Conservation (phyloP, 2,113 vertebrate species). For the Nothoprocta pentlandii region DNA sequence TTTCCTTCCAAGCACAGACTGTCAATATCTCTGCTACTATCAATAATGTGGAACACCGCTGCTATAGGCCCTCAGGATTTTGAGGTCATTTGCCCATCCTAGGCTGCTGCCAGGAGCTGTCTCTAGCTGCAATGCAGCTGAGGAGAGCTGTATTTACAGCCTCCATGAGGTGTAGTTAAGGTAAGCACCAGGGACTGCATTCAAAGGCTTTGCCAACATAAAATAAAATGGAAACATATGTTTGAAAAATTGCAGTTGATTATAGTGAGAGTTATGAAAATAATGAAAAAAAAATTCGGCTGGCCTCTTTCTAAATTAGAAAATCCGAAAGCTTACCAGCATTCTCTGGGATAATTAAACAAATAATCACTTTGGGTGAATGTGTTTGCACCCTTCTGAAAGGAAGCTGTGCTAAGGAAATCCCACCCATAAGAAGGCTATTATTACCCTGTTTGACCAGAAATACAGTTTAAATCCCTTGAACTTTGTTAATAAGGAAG, state of each 20-base stretch:
- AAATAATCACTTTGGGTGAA: slow-evolving; percentile 45
- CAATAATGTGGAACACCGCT: slow-evolving; percentile 96
- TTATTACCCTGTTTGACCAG: slow-evolving; percentile 24
- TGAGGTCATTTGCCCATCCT: slow-evolving; percentile 87
- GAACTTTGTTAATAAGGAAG: slow-evolving; percentile 15
- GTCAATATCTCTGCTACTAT: slow-evolving; percentile 98
- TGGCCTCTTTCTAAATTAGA: slow-evolving; percentile 36
- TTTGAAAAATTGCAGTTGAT: slow-evolving; percentile 66
- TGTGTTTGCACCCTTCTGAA: slow-evolving; percentile 21
- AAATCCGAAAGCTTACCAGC: slow-evolving; percentile 64
- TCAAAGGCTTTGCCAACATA: slow-evolving; percentile 63
- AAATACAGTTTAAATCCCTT: slow-evolving; percentile 21
- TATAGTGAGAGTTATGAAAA: slow-evolving; percentile 61
- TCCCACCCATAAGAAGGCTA: slow-evolving; percentile 12
- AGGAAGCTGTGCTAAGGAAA: not conserved
- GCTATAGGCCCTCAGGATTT: slow-evolving; percentile 88
- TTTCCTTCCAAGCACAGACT: slow-evolving; percentile 93
- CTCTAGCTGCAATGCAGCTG: slow-evolving; percentile 66
- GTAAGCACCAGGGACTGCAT: slow-evolving; percentile 57
- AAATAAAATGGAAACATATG: slow-evolving; percentile 72
- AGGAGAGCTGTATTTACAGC: slow-evolving; percentile 61
- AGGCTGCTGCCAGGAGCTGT: slow-evolving; percentile 74
- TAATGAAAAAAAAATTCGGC: slow-evolving; percentile 28
- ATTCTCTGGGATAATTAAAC: slow-evolving; percentile 61
- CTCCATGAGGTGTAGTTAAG: slow-evolving; percentile 57